Base-by-base conservation (phyloP, 2,888 invertebrate species). In the Teleiodes luculella region DNA sequence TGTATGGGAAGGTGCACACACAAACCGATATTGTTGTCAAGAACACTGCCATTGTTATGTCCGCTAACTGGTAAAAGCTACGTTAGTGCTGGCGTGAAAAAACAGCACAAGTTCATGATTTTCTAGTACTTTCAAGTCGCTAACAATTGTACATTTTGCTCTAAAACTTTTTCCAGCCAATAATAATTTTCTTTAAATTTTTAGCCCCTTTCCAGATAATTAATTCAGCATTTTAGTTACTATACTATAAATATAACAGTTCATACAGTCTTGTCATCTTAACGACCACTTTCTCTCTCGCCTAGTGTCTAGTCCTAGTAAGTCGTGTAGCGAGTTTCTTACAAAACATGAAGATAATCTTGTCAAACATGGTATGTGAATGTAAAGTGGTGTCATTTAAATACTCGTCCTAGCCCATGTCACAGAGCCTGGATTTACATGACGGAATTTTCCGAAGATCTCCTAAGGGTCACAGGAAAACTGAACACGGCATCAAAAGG, bases 31-130 rank as follows among this genome's bases (percentile, higher is more conserved):
- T 54, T 54, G 52, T 55, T 55, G 37, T 31, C 50, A 53, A 54
- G 54, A 55, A 61, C 54, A 58, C 43, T 36, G 41, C 63, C 57
- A 67, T 65, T 65, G 65, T 66, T 52, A 24, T 52, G 36, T 18
- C 20, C 6, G 16, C 52, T 33, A 41, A 41, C 36, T 50, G 46
- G 43, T 48, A 48, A 33, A 43, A 30, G 48, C 33, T 13, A 31
- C 20, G 20, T 35, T 35, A 35, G n/a, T 18, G 3, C 20, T 35
- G 18, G 48, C 35, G 16, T 35, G 13, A 35, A 48, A n/a, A 18
- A 8, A 14, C 30, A 14, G 10, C 18, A 16, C 24, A 4, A 24
- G 24, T 4, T 24, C 24, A 24, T 24, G 6, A 6, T 24, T 24
- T 24, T 24, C 24, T 24, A 24, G 24, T 24, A 6, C 24, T 24